phyloP scores from a whole-genome alignment of 2,113 vertebrate species.

The Chunga burmeisteri region DNA sequence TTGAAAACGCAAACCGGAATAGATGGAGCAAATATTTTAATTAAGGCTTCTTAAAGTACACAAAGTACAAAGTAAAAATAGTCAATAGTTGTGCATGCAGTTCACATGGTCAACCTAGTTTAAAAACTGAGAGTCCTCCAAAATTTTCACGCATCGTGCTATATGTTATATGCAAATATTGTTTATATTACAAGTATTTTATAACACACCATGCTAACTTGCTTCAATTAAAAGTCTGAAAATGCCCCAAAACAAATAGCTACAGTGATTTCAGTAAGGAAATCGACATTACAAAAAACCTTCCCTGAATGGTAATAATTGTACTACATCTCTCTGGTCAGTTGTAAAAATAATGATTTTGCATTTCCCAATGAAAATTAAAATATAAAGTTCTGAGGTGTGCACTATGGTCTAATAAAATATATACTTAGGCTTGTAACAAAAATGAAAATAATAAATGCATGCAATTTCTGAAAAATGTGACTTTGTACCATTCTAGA shows the following conservation, averaged over 20 bases:
- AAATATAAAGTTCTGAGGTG: not conserved
- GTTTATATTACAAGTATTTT: not conserved
- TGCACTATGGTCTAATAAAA: not conserved
- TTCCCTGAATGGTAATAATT: not conserved
- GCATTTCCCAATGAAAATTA: slow-evolving; percentile 4
- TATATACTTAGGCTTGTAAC: not conserved
- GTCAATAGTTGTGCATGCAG: not conserved
- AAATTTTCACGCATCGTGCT: not conserved
- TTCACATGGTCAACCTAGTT: not conserved
- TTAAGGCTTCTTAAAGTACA: not conserved
- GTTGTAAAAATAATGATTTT: slow-evolving; percentile 25
- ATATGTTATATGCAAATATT: not conserved
- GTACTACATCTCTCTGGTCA: not conserved
- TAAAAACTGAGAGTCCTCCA: not conserved
- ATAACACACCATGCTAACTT: not conserved
- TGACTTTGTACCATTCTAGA: not conserved
- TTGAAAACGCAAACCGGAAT: not conserved
- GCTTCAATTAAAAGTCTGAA: not conserved
- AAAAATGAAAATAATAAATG: slow-evolving; percentile 6
- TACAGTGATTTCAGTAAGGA: not conserved
- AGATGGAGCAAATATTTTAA: not conserved
- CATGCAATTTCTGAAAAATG: not conserved
- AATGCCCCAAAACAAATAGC: not conserved
- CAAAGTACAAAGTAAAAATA: not conserved
- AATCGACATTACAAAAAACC: not conserved